Evolutionary conservation across 2,113 vertebrate species (phyloP).

Genomic region (Otis tarda): DNA sequence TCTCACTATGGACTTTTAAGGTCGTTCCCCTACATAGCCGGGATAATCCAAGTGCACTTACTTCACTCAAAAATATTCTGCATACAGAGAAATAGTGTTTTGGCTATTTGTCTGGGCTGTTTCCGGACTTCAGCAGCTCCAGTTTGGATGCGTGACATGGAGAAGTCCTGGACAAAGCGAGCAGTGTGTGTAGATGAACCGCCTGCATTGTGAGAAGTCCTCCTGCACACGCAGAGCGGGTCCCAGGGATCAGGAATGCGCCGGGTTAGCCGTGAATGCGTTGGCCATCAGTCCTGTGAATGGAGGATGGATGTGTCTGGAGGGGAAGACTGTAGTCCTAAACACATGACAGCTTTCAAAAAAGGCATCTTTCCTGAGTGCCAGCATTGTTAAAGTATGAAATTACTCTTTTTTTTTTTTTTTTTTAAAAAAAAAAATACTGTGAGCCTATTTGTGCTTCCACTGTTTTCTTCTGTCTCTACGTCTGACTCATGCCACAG

Average conservation of each 20-base stretch:
- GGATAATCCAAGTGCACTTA: neutral
- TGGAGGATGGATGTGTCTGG: conserved; percentile 56
- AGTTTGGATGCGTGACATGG: conserved; percentile 52
- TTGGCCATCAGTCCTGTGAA: conserved; percentile 43
- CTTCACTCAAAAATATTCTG: conserved; percentile 1
- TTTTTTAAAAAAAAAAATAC: neutral
- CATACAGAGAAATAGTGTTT: conserved; percentile 37
- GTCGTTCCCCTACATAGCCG: neutral
- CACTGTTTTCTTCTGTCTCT: neutral
- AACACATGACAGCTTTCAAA: conserved; percentile 25
- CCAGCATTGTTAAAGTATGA: conserved; percentile 42
- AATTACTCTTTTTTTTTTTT: neutral
- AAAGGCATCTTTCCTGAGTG: conserved; percentile 23
- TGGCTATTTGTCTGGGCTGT: conserved; percentile 32
- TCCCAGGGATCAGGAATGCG: conserved; percentile 49
- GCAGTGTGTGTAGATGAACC: conserved; percentile 57
- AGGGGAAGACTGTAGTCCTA: conserved; percentile 19
- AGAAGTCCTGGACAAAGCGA: conserved; percentile 51
- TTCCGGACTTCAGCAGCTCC: conserved; percentile 50
- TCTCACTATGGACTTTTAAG: neutral
- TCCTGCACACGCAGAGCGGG: conserved; percentile 27
- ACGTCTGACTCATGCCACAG: neutral
- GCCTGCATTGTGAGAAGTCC: conserved; percentile 46
- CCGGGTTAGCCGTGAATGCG: neutral
- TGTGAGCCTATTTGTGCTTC: neutral